Conservation (phyloP, 2,797 vertebrate species). For the Sebastes iracundus region DNA sequence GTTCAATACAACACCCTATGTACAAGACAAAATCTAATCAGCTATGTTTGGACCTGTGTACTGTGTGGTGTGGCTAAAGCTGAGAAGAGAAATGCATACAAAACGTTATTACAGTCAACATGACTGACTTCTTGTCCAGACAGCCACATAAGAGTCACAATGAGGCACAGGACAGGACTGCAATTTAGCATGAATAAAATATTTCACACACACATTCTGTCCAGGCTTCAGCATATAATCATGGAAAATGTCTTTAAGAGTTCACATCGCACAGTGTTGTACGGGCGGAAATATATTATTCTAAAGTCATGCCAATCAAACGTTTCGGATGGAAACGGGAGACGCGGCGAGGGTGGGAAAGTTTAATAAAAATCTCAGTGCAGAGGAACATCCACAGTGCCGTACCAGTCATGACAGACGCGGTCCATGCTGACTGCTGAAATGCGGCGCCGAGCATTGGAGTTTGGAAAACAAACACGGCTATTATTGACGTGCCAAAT, state of each 20-base stretch:
- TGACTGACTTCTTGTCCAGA: background rate
- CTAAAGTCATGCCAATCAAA: conserved; percentile 59
- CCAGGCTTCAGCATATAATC: conserved; percentile 13
- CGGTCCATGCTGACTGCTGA: conserved; percentile 45
- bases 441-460: conserved; percentile 50
- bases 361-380: conserved; percentile 65
- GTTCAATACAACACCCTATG: too few species aligned
- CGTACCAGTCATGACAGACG: conserved; percentile 55
- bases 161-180: background rate
- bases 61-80: background rate
- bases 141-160: conserved; percentile 3
- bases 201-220: conserved; percentile 5
- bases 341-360: conserved; percentile 56
- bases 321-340: conserved; percentile 53
- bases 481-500: conserved; percentile 67
- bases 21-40: background rate
- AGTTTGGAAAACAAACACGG: conserved; percentile 76
- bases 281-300: conserved; percentile 59
- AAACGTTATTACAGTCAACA: background rate
- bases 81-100: conserved; percentile 4
- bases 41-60: background rate
- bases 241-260: conserved; percentile 55
- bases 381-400: conserved; percentile 49
- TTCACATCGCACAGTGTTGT: conserved; percentile 42
- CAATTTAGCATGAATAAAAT: conserved; percentile 34